Percentiles rank a stretch among this genome's conserved stretches.
These are phyloP conservation scores for Paguma larvata DNA, from an alignment of 2,797 vertebrate species.

Conservation along the genomic window DNA sequence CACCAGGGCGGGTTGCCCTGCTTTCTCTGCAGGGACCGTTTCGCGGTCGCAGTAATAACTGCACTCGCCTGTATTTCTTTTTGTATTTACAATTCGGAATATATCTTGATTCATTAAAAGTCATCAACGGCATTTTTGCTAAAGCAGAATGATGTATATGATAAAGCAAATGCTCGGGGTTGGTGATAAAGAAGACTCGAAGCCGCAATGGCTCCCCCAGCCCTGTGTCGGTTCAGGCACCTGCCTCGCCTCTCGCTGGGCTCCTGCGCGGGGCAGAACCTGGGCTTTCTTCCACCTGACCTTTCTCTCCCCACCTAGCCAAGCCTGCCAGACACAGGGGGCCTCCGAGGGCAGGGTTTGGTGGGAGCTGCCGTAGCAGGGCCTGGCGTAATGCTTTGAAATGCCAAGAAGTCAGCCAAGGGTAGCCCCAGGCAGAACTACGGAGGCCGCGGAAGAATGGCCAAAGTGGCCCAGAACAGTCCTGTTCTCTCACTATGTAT, in stretches of 20 bases:
- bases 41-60: not conserved
- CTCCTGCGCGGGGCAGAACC: rapidly evolving
- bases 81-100: not conserved
- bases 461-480: not conserved
- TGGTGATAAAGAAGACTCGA: not conserved
- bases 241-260: not conserved
- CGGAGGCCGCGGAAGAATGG: not conserved
- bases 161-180: not conserved
- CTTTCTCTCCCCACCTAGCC: not conserved
- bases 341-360: rapidly evolving
- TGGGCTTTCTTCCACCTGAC: not conserved
- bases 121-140: not conserved
- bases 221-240: not conserved
- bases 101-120: not conserved
- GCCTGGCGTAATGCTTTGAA: not conserved
- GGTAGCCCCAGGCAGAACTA: too few species aligned
- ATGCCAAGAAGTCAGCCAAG: not conserved
- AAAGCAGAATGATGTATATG: not conserved
- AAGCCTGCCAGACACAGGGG: rapidly evolving
- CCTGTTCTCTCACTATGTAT: not conserved
- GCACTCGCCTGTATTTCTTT: not conserved
- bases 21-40: not conserved
- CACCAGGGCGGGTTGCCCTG: not conserved
- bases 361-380: not conserved
- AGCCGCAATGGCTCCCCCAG: rapidly evolving